Evolutionary conservation across 2,797 vertebrate species (phyloP).

Genomic region (Masticophis lateralis): DNA sequence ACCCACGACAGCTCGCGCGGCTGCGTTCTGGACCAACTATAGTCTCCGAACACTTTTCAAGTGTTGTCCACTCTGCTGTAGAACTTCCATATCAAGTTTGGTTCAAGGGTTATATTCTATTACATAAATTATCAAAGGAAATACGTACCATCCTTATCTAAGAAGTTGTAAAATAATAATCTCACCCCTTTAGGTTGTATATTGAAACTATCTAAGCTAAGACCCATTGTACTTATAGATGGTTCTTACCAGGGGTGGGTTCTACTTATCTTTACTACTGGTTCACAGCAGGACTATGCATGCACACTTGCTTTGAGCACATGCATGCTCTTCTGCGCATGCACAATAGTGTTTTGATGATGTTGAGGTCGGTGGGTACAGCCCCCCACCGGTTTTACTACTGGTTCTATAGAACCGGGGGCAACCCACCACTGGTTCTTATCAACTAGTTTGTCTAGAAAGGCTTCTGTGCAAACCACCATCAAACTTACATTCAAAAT

Average conservation of each 20-base stretch:
- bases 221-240: background rate
- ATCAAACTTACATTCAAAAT: background rate
- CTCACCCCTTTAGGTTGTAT: background rate
- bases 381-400: too few relatives aligned
- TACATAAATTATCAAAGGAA: too few relatives aligned
- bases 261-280: too few relatives aligned
- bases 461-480: background rate
- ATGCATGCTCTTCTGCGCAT: too few relatives aligned
- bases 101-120: background rate
- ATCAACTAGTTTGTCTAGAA: background rate
- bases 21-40: too few relatives aligned
- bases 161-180: background rate
- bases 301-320: too few relatives aligned
- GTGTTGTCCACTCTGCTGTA: background rate
- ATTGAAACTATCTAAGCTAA: background rate
- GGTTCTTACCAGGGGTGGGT: background rate
- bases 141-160: background rate
- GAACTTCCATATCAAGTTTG: background rate
- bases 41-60: too few relatives aligned
- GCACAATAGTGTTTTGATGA: too few relatives aligned
- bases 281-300: too few relatives aligned
- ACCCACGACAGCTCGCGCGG: too few relatives aligned
- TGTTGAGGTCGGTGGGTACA: too few relatives aligned
- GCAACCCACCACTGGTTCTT: background rate
- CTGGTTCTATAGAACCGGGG: too few relatives aligned